Base-by-base conservation (phyloP, 2,113 vertebrate genomes). In the Sinocyclocheilus rhinocerous region DNA sequence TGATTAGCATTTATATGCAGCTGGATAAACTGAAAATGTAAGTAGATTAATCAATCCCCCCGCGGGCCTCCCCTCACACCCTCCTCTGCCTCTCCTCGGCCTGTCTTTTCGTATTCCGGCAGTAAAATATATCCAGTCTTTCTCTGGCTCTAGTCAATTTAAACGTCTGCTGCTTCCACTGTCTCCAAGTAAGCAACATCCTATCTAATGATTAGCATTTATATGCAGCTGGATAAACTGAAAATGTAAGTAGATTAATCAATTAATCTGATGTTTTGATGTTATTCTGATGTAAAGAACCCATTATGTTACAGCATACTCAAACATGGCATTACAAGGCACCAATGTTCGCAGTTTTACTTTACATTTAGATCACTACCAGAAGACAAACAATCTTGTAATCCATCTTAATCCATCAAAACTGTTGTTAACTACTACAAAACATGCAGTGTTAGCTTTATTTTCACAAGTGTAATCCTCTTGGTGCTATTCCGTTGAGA, bases 51-150 rank as follows among this genome's bases (percentile, higher is more conserved):
- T n/a, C n/a, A n/a, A n/a, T n/a, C n/a, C n/a, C n/a, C n/a, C n/a
- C n/a, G n/a, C n/a, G n/a, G n/a, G n/a, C n/a, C n/a, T n/a, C n/a
- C n/a, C n/a, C n/a, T n/a, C n/a, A n/a, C n/a, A n/a, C n/a, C n/a
- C n/a, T n/a, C n/a, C n/a, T n/a, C n/a, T n/a, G n/a, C n/a, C n/a
- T n/a, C n/a, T n/a, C n/a, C n/a, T n/a, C n/a, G n/a, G n/a, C n/a
- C n/a, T n/a, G n/a, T n/a, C n/a, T n/a, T n/a, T n/a, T n/a, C n/a
- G n/a, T n/a, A n/a, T n/a, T 87, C 89, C 88, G 89, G 90, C 89
- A 88, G 61, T 26, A 59, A n/a, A 52, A 72, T 88, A 87, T 86
- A 39, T 83, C 73, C 76, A 39, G 87, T 90, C 45, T 84, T 81
- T 89, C 75, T 92, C 73, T 76, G 22, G 12, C 83, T 87, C 84